A percentile compares a stretch with the other conserved stretches of the same genome.
These are phyloP conservation scores for Piezodorus guildinii DNA, from an alignment of 1,140 invertebrate genomes.

Conservation along the genomic window DNA sequence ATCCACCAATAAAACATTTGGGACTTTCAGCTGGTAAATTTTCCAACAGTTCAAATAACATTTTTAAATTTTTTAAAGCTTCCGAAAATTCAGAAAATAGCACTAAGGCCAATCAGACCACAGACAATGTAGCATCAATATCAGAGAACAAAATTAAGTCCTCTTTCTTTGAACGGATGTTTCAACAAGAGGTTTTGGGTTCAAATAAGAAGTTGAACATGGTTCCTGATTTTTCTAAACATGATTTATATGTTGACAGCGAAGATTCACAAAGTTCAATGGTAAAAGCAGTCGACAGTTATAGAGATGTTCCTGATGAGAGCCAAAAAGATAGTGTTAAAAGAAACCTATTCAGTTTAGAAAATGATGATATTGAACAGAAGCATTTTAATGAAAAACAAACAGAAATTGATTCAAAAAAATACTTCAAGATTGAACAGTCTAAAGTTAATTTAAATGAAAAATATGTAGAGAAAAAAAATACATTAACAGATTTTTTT, in stretches of 20 bases:
- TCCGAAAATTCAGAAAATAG: neutral
- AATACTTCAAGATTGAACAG: neutral
- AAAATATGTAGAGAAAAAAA: neutral
- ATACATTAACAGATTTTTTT: neutral
- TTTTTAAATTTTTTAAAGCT: constrained; percentile 23
- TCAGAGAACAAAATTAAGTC: neutral
- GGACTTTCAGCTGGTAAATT: constrained; percentile 42
- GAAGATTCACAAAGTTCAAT: constrained; percentile 13
- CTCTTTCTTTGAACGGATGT: constrained; percentile 25
- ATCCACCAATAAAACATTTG: constrained; percentile 35
- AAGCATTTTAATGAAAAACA: neutral
- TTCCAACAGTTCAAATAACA: constrained; percentile 23
- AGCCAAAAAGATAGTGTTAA: neutral
- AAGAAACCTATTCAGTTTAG: constrained; percentile 1
- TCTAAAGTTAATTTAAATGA: constrained; percentile 6
- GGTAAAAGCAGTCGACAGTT: neutral
- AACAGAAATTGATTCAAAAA: neutral
- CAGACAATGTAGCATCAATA: neutral
- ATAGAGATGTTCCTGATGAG: neutral
- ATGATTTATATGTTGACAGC: neutral
- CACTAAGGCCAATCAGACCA: neutral
- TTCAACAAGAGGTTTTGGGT: constrained; percentile 1
- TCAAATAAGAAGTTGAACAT: constrained; percentile 9
- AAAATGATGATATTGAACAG: constrained; percentile 4
- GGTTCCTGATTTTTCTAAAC: constrained; percentile 16